Percentiles rank a stretch among this genome's conserved stretches.
These are phyloP conservation scores for Myrmecophaga tridactyla DNA, from an alignment of 2,113 vertebrate species.

Conservation along the genomic window DNA sequence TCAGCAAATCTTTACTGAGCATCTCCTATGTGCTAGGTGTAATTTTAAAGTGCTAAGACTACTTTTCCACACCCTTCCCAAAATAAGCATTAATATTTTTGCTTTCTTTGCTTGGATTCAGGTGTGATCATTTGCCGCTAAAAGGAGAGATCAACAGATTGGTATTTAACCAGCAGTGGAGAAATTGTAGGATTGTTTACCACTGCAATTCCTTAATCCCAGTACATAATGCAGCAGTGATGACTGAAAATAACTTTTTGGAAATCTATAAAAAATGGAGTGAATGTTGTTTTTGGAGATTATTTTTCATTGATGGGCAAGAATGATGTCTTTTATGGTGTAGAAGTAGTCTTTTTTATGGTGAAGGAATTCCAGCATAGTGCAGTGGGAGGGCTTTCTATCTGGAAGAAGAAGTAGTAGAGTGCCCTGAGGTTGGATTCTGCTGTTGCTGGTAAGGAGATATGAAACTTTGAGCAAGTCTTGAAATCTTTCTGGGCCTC, in stretches of 20 bases:
- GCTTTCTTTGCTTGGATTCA: neutral
- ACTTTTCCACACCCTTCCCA: neutral
- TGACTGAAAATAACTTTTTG: neutral
- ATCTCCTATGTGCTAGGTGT: neutral
- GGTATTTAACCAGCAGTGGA: neutral
- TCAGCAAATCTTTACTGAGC: neutral
- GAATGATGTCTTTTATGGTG: neutral
- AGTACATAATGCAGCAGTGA: neutral
- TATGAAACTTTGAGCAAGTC: neutral
- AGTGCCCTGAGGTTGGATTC: neutral
- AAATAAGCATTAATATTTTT: neutral
- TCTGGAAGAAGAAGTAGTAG: neutral
- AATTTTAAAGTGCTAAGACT: neutral
- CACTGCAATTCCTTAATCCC: neutral
- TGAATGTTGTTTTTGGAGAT: neutral
- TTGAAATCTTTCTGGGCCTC: neutral
- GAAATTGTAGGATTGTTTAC: constrained; percentile 2
- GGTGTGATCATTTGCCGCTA: neutral
- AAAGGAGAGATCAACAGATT: neutral
- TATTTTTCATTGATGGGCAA: neutral
- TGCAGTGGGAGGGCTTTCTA: neutral
- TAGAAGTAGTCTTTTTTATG: neutral
- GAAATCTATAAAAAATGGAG: neutral
- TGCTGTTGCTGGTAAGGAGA: neutral
- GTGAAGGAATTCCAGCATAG: neutral